These are phyloP conservation scores for Bombus pyrosoma DNA, from an alignment of 1,140 invertebrate genomes.

Conservation along the genomic window DNA sequence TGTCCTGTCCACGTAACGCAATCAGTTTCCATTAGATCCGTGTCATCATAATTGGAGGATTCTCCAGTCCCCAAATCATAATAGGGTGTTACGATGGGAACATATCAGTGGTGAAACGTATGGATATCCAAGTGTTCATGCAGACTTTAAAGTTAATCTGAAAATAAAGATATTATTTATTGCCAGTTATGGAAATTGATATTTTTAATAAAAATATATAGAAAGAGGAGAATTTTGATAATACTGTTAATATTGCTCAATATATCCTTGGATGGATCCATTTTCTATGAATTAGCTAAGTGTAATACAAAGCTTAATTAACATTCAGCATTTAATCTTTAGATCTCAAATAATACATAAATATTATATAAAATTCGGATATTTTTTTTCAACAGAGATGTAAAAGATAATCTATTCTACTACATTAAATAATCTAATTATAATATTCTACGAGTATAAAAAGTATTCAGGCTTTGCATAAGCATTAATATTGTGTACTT, in stretches of 20 bases:
- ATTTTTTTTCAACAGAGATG: not conserved
- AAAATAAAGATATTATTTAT: not conserved
- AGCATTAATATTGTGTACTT: not conserved
- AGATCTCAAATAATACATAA: rapidly evolving
- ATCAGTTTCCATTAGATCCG: slow-evolving; percentile 29
- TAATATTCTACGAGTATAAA: not conserved
- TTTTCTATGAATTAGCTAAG: not conserved
- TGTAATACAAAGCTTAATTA: not conserved
- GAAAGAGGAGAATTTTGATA: not conserved
- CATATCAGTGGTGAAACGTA: not conserved
- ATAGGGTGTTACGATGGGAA: not conserved
- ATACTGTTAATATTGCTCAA: not conserved
- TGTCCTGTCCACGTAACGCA: slow-evolving; percentile 22
- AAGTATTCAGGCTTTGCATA: not conserved
- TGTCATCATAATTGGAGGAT: not conserved
- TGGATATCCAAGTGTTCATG: not conserved
- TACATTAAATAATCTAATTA: not conserved
- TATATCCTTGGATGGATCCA: not conserved
- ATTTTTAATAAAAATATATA: not conserved
- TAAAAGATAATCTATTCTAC: not conserved
- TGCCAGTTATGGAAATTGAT: not conserved
- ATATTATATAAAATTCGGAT: not conserved
- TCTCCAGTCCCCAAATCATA: not conserved
- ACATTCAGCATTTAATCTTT: not conserved
- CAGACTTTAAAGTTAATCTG: not conserved